These are phyloP conservation scores for Limnephilus rhombicus DNA, from an alignment of 2,888 invertebrate genomes.

Conservation along the genomic window DNA sequence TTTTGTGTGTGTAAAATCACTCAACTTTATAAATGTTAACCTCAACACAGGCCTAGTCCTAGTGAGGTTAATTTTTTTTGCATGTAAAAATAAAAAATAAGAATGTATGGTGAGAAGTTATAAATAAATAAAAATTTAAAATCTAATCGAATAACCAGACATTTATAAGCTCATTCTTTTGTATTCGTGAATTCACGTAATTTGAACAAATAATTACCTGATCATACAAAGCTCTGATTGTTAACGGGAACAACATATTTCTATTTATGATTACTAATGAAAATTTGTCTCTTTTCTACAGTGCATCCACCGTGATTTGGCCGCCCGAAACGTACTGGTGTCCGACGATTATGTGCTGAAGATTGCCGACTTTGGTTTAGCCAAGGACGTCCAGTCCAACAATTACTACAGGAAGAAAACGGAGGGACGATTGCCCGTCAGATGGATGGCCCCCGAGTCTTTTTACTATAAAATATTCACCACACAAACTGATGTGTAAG, in stretches of 20 bases:
- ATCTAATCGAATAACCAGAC: too few relatives aligned
- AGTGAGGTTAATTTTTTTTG: too few relatives aligned
- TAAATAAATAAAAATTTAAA: too few relatives aligned
- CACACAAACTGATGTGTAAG: slow-evolving; percentile 92
- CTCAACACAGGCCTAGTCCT: too few relatives aligned
- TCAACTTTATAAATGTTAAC: too few relatives aligned
- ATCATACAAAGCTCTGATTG: too few relatives aligned
- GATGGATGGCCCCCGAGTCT: slow-evolving; percentile 99
- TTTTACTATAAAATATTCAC: slow-evolving; percentile 97
- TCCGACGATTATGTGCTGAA: slow-evolving; percentile 96
- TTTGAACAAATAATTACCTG: too few relatives aligned
- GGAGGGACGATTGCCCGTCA: slow-evolving; percentile 96
- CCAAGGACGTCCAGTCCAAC: slow-evolving; percentile 94
- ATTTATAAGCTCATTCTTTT: too few relatives aligned
- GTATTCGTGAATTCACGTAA: too few relatives aligned
- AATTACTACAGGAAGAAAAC: slow-evolving; percentile 98
- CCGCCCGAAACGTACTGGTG: slow-evolving; percentile 97
- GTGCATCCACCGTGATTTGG: slow-evolving; percentile 98
- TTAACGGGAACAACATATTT: not conserved
- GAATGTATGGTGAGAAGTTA: too few relatives aligned
- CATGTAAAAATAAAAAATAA: too few relatives aligned
- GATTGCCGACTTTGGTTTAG: slow-evolving; percentile 98
- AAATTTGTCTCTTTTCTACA: slow-evolving; percentile 71
- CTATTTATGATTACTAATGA: not conserved
- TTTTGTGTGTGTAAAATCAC: too few relatives aligned